A percentile compares a stretch with the other conserved stretches of the same genome.
Conservation (phyloP, 2,113 vertebrate genomes). For the Toxotes jaculatrix region DNA sequence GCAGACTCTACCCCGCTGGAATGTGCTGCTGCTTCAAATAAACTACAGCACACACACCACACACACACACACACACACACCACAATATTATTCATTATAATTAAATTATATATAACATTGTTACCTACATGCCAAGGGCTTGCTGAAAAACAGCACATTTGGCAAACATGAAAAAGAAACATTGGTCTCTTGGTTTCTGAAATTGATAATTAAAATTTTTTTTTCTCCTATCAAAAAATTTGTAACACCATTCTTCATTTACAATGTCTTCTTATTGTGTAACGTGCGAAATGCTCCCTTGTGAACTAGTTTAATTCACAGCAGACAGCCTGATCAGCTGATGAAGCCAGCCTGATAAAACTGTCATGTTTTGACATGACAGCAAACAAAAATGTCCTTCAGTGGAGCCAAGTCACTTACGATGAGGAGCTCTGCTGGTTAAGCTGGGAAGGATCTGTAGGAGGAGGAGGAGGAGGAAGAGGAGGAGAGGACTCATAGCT, state of each 20-base stretch:
- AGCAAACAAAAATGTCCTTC: not conserved
- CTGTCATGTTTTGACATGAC: not conserved
- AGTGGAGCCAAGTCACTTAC: constrained; percentile 60
- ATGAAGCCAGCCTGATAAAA: no score
- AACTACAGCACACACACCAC: constrained; percentile 74
- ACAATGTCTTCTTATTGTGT: no score
- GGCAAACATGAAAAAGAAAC: not conserved
- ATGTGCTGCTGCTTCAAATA: constrained; percentile 79
- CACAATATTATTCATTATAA: not conserved
- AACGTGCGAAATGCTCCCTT: not conserved
- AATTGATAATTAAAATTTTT: not conserved
- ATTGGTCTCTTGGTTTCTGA: not conserved
- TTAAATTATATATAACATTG: not conserved
- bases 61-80: constrained; percentile 27
- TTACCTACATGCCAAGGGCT: not conserved
- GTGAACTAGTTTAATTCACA: not conserved
- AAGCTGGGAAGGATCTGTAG: constrained; percentile 39
- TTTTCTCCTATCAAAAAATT: not conserved
- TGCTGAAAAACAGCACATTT: not conserved
- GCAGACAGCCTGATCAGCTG: no score
- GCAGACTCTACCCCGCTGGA: constrained; percentile 88
- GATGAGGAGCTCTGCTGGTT: constrained; percentile 50
- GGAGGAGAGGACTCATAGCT: constrained; percentile 5
- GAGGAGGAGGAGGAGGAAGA: constrained; percentile 6
- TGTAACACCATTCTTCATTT: not conserved